Base-by-base conservation (phyloP, 2,113 vertebrate genomes). In the Pionites leucogaster region DNA sequence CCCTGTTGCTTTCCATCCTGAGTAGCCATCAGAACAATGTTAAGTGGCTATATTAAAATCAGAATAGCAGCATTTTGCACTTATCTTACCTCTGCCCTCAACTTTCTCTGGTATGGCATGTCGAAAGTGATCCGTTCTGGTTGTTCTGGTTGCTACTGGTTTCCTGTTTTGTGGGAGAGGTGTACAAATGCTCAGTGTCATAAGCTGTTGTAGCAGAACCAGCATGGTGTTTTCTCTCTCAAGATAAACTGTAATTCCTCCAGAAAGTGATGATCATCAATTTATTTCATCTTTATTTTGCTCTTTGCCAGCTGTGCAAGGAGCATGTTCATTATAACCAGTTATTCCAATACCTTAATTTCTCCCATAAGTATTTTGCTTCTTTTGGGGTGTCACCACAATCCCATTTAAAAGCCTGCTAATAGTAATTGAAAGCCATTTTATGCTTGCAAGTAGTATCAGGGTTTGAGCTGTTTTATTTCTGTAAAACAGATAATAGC, bases 271-370 rank as follows among this genome's bases (percentile, higher is more conserved):
- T 65, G 5, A 3, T 81, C 90, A 75, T 88, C 86, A 84, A 60
- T 91, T 95, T 86, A 46, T 88, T 95, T 78, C 92, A 81, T 82
- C 82, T 92, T 93, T 83, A 63, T 93, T 88, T 88, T 94, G 44
- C 88, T 93, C 49, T 92, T 82, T 24, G 39, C 76, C 86, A 94
- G 86, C 92, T 88, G 72, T n/a, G 47, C 65, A 52, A 90, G 65
- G 41, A 86, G 65, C 39, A 25, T 35, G 44, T 91, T 94, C 93
- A 90, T 11, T 70, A 68, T n/a, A 82, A 64, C 72, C 63, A 65
- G 60, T 94, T 31, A 78, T 94, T 83, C 90, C 88, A 81, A 60
- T 60, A 67, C 67, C 57, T 80, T 94, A 50, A 92, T 96, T 92
- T 88, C 69, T 90, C 60, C 72, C 35, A 3, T 59, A 92, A 90